These are phyloP conservation scores for Meiosimyza platycephala DNA, from an alignment of 2,888 invertebrate genomes.

Conservation along the genomic window DNA sequence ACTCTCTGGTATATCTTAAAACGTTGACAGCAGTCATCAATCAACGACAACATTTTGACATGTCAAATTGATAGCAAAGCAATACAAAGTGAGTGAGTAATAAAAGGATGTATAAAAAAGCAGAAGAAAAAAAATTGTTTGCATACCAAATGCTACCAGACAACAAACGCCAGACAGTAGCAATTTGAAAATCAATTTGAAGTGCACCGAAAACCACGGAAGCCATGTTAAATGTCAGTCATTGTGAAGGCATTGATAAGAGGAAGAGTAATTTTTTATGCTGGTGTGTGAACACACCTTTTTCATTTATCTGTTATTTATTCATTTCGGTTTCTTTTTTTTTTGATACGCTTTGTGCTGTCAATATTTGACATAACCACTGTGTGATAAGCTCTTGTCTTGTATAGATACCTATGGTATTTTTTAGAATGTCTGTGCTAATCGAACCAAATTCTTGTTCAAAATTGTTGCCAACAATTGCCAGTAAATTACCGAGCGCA, in stretches of 20 bases:
- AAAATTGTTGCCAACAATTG: conserved; percentile 26
- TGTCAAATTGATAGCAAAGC: conserved; percentile 18
- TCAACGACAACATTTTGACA: conserved; percentile 30
- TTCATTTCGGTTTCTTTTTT: background rate
- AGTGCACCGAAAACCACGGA: conserved; percentile 19
- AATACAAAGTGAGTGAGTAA: background rate
- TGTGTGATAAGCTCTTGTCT: background rate
- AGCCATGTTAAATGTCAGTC: conserved; percentile 23
- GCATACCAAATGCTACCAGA: background rate
- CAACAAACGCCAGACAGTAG: conserved; percentile 16
- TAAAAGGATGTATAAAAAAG: conserved; percentile 4
- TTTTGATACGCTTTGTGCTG: conserved; percentile 6
- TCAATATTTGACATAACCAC: conserved; percentile 26
- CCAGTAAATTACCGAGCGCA: conserved; percentile 8
- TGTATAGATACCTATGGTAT: conserved; percentile 1
- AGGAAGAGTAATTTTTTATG: background rate
- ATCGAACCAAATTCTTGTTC: background rate
- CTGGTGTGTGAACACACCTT: background rate
- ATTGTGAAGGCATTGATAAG: conserved; percentile 19
- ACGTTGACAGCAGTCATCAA: conserved; percentile 32
- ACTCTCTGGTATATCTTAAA: conserved; percentile 9
- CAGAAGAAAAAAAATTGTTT: background rate
- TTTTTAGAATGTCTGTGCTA: background rate
- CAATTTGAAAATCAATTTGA: conserved; percentile 30
- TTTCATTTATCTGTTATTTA: background rate